phyloP scores from a whole-genome alignment of 2,797 vertebrate species.

The Novumbra hubbsi region DNA sequence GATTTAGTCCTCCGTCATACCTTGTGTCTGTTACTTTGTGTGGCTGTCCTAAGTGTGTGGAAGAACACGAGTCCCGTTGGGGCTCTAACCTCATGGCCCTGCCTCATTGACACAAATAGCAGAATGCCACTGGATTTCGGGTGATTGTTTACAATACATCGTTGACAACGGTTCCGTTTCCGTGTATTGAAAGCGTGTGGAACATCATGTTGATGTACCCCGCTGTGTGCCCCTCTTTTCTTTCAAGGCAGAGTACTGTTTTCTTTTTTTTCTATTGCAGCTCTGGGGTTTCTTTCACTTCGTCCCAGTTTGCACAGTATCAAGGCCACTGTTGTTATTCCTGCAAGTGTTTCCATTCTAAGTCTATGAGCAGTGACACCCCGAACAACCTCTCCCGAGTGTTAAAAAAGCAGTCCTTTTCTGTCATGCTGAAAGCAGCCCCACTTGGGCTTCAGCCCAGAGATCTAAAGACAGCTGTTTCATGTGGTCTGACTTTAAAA shows the following conservation, averaged over 20 bases:
- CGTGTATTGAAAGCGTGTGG: too few relatives aligned
- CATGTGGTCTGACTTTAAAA: slow-evolving; percentile 59
- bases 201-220: neutral
- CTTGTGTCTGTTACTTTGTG: neutral
- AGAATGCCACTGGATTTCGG: too few relatives aligned
- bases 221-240: slow-evolving; percentile 13
- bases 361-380: slow-evolving; percentile 52
- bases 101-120: neutral
- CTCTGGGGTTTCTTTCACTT: slow-evolving; percentile 23
- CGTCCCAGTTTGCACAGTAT: slow-evolving; percentile 25
- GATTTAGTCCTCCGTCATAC: neutral
- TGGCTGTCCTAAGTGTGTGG: neutral
- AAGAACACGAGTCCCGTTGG: neutral
- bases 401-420: slow-evolving; percentile 40
- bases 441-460: slow-evolving; percentile 52
- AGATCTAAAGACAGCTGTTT: slow-evolving; percentile 57
- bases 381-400: slow-evolving; percentile 44
- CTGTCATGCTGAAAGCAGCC: slow-evolving; percentile 38
- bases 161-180: too few relatives aligned
- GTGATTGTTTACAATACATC: too few relatives aligned
- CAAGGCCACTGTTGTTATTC: slow-evolving; percentile 38
- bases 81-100: neutral
- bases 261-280: slow-evolving; percentile 13
- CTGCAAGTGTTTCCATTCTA: slow-evolving; percentile 58
- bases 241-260: slow-evolving; percentile 9